These are phyloP conservation scores for Cantharis lateralis DNA, from an alignment of 2,888 invertebrate genomes.

Conservation along the genomic window DNA sequence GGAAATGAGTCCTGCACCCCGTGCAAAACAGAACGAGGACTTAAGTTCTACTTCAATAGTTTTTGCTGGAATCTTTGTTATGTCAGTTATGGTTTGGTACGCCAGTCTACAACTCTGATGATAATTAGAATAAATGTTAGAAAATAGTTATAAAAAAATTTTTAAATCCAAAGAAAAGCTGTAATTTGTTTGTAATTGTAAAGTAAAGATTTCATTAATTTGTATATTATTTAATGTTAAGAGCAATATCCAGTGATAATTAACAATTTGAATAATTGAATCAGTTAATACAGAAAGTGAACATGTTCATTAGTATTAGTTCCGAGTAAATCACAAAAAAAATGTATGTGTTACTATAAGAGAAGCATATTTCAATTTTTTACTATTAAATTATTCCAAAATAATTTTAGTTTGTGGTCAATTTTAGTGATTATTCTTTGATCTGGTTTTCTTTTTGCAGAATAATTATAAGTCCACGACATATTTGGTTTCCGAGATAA, in stretches of 20 bases:
- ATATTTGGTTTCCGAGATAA: too few species aligned
- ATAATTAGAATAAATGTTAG: background rate
- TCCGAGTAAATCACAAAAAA: too few species aligned
- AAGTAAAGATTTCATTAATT: background rate
- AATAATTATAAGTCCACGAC: too few species aligned
- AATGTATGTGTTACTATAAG: too few species aligned
- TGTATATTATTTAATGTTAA: background rate
- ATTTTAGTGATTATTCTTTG: too few species aligned
- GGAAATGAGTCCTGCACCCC: background rate
- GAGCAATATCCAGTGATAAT: background rate
- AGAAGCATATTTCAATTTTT: too few species aligned
- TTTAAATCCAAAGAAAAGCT: background rate
- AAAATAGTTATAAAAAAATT: background rate
- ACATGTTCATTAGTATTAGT: too few species aligned
- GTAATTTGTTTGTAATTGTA: background rate
- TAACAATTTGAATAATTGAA: too few species aligned
- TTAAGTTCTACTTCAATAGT: background rate
- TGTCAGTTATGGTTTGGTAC: background rate
- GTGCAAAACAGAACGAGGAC: background rate
- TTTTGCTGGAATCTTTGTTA: background rate
- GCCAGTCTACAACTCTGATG: background rate
- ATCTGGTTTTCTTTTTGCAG: too few species aligned
- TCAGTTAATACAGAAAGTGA: too few species aligned
- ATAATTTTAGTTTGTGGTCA: too few species aligned
- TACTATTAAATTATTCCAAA: too few species aligned